These are phyloP conservation scores for Pomatostomus ruficeps DNA, from an alignment of 2,113 vertebrate genomes.

Conservation along the genomic window DNA sequence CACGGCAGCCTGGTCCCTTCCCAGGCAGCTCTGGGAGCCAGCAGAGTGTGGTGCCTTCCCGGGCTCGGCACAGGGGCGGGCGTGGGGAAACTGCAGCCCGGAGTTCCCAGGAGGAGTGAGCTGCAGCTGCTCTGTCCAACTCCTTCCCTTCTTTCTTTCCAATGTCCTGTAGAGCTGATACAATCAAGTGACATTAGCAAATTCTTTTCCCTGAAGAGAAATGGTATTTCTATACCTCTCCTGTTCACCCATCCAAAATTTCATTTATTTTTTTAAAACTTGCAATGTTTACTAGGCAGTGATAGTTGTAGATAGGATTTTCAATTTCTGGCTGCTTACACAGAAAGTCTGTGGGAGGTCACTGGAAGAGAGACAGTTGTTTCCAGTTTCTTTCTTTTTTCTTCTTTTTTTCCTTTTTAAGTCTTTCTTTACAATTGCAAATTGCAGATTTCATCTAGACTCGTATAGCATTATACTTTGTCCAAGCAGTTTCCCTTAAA, in stretches of 20 bases:
- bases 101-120: neutral
- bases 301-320: neutral
- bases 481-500: neutral
- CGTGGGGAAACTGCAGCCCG: accelerated
- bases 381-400: neutral
- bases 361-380: neutral
- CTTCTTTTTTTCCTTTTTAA: neutral
- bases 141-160: neutral
- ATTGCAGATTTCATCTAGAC: neutral
- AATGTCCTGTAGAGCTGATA: neutral
- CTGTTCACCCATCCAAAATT: neutral
- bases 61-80: accelerated
- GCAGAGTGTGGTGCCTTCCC: neutral
- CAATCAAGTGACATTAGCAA: neutral
- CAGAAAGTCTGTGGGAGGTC: neutral
- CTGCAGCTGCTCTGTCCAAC: neutral
- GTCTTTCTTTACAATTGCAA: constrained; percentile 24
- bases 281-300: neutral
- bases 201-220: neutral
- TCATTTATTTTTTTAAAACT: neutral
- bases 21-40: neutral
- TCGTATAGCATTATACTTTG: neutral
- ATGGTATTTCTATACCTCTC: neutral
- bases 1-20: accelerated
- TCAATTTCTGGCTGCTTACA: neutral